Percentiles rank a stretch among this genome's conserved stretches.
Conservation (phyloP, 1,140 invertebrate genomes). For the Drosophila subobscura region DNA sequence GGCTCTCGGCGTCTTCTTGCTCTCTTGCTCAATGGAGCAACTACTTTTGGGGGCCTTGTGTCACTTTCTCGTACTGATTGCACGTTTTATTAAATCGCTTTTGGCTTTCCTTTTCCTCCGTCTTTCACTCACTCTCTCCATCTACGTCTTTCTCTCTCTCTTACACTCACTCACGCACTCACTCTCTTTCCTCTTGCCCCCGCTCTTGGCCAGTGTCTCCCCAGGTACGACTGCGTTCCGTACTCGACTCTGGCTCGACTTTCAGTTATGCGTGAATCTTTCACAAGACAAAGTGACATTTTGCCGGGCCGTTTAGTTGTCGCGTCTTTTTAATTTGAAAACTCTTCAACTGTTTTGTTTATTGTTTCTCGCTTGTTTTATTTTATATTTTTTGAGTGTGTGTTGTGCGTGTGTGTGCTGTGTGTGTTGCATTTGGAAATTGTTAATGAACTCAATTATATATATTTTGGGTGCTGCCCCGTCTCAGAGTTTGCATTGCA, state of each 20-base stretch:
- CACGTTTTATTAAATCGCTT: conserved; percentile 38
- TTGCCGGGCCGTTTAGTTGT: conserved; percentile 35
- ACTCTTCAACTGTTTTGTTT: conserved; percentile 10
- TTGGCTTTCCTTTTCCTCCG: conserved; percentile 34
- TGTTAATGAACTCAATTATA: conserved; percentile 41
- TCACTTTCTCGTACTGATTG: conserved; percentile 64
- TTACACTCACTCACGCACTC: conserved; percentile 4
- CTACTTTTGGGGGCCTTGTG: conserved; percentile 52
- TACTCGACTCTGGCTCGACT: conserved; percentile 17
- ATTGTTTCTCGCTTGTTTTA: conserved; percentile 10
- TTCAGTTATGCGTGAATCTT: conserved; percentile 80
- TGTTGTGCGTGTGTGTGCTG: conserved; percentile 5
- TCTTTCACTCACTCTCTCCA: conserved; percentile 12
- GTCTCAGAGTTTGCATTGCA: conserved; percentile 36
- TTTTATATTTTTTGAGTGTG: conserved; percentile 9
- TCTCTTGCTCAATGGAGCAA: conserved; percentile 12
- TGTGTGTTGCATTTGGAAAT: conserved; percentile 41
- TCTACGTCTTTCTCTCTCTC: conserved; percentile 10
- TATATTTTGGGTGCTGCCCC: conserved; percentile 29
- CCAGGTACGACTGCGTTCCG: conserved; percentile 1
- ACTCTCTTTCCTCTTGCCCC: conserved; percentile 10
- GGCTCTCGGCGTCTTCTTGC: background rate
- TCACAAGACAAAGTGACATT: conserved; percentile 80
- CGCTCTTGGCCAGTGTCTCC: conserved; percentile 10
- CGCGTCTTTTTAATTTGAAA: conserved; percentile 30